Evolutionary conservation across 2,797 vertebrate species (phyloP), one percentile per base, ranked within the genome.

Genomic region (Threskiornis aethiopicus): DNA sequence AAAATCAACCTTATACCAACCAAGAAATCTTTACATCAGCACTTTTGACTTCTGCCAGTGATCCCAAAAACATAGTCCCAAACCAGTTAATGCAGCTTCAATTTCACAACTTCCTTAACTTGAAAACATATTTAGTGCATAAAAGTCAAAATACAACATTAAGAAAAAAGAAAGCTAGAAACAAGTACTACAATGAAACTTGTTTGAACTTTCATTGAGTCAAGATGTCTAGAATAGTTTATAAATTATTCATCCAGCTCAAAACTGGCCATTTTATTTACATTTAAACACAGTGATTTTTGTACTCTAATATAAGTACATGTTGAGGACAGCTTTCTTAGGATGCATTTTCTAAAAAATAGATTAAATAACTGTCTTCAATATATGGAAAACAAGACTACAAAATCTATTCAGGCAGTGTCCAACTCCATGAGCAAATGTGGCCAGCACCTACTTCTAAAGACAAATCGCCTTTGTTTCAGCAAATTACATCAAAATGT

Each of bases 101-200:
- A 94, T 89, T 90, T 82, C 58, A 85, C 18, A 91, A 54, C 75
- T 92, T 96, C 66, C n/a, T 90, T 72, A 93, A 87, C 65, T 66
- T 85, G 52, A 92, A 95, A 87, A 93, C 33, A 12, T 33, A 89
- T 35, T 64, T 70, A 80, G 16, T 61, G 70, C 31, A 77, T 46
- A 22, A 33, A 92, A 93, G 72, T 87, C 28, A 94, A 95, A 96
- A 87, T 31, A 84, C 15, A 73, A 66, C 29, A 72, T 64, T 66
- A 88, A 62, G 64, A 81, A 92, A 92, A 61, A 90, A 89, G 59
- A 91, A 93, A 58, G 89, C 83, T 49, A 85, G 89, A 92, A 96
- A 79, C 44, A 96, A 95, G 72, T 69, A 79, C 62, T 62, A 86
- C 62, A 92, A 3, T 73, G 87, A 96, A 97, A 84, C 65, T 49